Base-by-base conservation (phyloP, 2,113 vertebrate species). In the Pelecanus crispus region DNA sequence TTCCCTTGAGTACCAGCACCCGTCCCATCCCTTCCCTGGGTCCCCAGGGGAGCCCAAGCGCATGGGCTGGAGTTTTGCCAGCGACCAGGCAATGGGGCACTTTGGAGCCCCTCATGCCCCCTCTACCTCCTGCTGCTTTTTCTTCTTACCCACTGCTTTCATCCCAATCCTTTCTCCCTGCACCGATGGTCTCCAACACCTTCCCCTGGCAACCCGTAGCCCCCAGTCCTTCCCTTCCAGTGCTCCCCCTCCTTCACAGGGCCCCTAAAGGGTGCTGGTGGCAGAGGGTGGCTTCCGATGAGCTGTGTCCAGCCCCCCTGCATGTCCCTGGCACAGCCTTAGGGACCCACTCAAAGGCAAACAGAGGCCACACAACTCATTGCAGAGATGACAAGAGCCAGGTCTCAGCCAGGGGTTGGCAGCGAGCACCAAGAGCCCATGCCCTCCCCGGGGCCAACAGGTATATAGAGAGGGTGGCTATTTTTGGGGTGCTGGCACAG, bases 1-100 rank as follows among this genome's bases (percentile, higher is more conserved):
- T 45, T 70, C 55, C 55, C 38, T 38, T 24, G 73, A 44, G 63
- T n/a, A 40, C 62, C 52, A 31, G 50, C 50, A 55, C 34, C 40
- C 50, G 11, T 18, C 26, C 20, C 49, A 6, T 22, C 36, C n/a
- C 42, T 24, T 55, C n/a, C n/a, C 36, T 15, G 20, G 20, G 19
- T 31, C 7, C 40, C 21, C 44, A 67, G 19, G 29, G 22, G 31
- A 73, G 36, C 58, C 70, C 3, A 1, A 58, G 42, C 5, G 3
- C 34, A 6, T 16, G 45, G 44, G 53, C 53, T 68, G 34, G n/a
- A 36, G 31, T n/a, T 59, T 50, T 68, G 44, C 31, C 44, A n/a
- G 15, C 17, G 52, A 67, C 36, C 40, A 67, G 38, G 7, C 9
- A 42, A 61, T 0, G 1, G 14, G 22, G 28, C 1, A 1, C 45